phyloP scores from a whole-genome alignment of 2,888 invertebrate genomes.

The Leistus spinibarbis region DNA sequence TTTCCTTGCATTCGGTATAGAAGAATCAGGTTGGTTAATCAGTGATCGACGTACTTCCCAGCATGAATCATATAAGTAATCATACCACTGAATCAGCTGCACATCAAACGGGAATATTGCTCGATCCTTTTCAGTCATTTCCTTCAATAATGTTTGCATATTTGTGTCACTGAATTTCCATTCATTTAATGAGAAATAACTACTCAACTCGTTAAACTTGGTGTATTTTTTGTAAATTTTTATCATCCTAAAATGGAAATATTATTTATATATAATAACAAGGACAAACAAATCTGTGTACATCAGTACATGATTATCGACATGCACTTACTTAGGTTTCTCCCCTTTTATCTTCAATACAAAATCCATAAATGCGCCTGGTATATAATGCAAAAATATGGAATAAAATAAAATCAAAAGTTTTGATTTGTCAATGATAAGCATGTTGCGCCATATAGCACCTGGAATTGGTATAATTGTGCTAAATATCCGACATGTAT shows the following conservation, averaged over 20 bases:
- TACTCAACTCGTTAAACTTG: constrained; percentile 70
- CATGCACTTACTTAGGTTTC: constrained; percentile 64
- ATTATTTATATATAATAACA: too few species aligned
- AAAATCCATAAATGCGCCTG: constrained; percentile 64
- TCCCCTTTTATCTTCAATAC: constrained; percentile 61
- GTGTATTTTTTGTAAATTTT: constrained; percentile 77
- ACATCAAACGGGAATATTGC: constrained; percentile 17
- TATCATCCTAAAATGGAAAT: constrained; percentile 65
- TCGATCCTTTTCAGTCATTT: constrained; percentile 47
- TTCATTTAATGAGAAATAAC: constrained; percentile 72
- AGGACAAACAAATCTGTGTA: too few species aligned
- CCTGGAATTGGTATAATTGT: too few species aligned
- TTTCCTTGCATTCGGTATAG: background rate
- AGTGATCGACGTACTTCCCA: background rate
- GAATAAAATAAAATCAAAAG: constrained; percentile 61
- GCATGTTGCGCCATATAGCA: too few species aligned
- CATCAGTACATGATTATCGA: too few species aligned
- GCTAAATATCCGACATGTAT: too few species aligned
- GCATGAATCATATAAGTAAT: background rate
- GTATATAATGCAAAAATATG: constrained; percentile 69
- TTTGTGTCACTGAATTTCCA: constrained; percentile 71
- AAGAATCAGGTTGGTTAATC: background rate
- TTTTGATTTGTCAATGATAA: constrained; percentile 63
- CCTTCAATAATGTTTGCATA: constrained; percentile 62
- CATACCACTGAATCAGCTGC: constrained; percentile 1